A percentile compares a stretch with the other conserved stretches of the same genome.
phyloP scores from a whole-genome alignment of 2,888 invertebrate genomes.

The Pseudococcus jackbeardsleyi region DNA sequence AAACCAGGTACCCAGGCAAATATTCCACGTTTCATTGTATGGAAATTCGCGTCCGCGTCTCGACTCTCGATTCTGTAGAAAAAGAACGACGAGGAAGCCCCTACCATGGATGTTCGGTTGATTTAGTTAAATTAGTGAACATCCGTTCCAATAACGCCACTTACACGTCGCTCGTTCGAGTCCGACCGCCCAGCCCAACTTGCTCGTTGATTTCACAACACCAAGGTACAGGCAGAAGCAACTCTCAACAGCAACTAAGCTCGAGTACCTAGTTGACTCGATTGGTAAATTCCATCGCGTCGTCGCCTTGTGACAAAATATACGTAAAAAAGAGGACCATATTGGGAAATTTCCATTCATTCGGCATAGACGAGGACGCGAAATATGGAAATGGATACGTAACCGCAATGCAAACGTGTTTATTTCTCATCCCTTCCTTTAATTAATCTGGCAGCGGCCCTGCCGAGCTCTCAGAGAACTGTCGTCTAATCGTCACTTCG shows the following conservation, averaged over 20 bases:
- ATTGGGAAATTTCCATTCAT: not conserved
- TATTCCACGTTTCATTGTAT: not conserved
- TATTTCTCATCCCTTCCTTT: constrained; percentile 3
- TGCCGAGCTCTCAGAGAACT: not conserved
- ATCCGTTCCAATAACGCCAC: constrained; percentile 40
- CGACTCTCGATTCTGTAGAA: not conserved
- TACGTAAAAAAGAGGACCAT: not conserved
- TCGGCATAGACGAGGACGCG: not conserved
- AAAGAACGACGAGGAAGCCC: not conserved
- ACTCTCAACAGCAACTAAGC: not conserved
- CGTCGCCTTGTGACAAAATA: not conserved
- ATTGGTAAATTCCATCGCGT: not conserved
- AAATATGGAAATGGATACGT: not conserved
- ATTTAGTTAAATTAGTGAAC: constrained; percentile 43
- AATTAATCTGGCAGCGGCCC: not conserved
- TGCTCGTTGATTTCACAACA: not conserved
- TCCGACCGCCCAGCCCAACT: not conserved
- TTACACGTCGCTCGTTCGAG: constrained; percentile 8
- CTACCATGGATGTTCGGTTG: constrained; percentile 34
- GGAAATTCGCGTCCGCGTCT: constrained; percentile 11
- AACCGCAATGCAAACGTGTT: not conserved
- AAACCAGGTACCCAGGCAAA: not conserved
- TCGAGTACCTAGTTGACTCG: not conserved
- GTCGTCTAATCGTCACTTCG: not conserved
- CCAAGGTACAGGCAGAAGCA: not conserved